Conservation (phyloP, 2,113 vertebrate genomes). For the Scopus umbretta region DNA sequence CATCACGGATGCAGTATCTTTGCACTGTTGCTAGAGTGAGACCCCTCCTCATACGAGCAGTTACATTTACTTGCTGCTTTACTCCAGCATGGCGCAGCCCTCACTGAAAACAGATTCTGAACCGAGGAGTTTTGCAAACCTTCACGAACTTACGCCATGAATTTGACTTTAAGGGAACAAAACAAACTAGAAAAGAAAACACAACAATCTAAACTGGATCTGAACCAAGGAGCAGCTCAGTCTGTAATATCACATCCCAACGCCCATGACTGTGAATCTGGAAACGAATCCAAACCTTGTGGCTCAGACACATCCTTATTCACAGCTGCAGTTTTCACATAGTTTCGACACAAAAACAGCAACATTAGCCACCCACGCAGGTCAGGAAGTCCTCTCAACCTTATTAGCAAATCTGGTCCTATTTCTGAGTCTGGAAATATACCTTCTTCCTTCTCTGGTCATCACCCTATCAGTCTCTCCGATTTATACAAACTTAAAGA, state of each 20-base stretch:
- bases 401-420: not conserved
- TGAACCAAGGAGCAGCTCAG: slow-evolving; percentile 33
- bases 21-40: not conserved
- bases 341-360: slow-evolving; percentile 27
- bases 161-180: not conserved
- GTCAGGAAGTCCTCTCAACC: slow-evolving; percentile 25
- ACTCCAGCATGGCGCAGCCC: not conserved
- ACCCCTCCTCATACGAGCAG: fast-evolving
- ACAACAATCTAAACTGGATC: not conserved
- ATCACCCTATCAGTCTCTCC: not conserved
- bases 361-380: slow-evolving; percentile 4
- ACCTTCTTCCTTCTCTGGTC: not conserved
- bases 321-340: slow-evolving; percentile 26
- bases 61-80: not conserved
- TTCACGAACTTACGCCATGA: fast-evolving
- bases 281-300: not conserved
- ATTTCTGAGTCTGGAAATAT: not conserved
- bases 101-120: not conserved
- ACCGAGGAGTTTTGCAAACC: not conserved
- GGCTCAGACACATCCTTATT: slow-evolving; percentile 13
- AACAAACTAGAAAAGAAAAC: not conserved
- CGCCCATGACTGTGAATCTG: slow-evolving; percentile 27
- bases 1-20: fast-evolving
- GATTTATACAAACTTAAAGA: not conserved
- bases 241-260: not conserved